A percentile compares a stretch with the other conserved stretches of the same genome.
These are phyloP conservation scores for Microctenopoma stevenorrisi DNA, from an alignment of 2,797 vertebrate species.

Conservation along the genomic window DNA sequence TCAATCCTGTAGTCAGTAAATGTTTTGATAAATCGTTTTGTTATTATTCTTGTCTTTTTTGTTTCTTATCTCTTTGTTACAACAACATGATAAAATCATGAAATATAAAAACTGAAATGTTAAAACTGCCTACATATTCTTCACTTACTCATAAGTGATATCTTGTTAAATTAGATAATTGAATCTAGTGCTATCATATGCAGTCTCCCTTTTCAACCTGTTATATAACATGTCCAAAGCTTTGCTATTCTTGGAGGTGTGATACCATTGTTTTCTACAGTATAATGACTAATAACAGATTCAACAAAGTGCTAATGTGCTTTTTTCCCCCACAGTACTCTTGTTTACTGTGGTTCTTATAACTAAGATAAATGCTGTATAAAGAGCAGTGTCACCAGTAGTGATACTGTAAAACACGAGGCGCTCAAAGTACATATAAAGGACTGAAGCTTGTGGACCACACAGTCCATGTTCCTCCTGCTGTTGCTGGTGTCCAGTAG, in stretches of 20 bases:
- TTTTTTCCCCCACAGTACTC: not conserved
- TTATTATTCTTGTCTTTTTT: too few relatives aligned
- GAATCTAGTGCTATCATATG: not conserved
- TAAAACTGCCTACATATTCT: not conserved
- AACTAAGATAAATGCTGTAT: not conserved
- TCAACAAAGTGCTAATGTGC: conserved; percentile 10
- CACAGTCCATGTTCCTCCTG: conserved; percentile 7
- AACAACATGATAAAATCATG: not conserved
- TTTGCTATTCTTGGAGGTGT: conserved; percentile 2
- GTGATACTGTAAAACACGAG: not conserved
- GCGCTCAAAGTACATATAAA: not conserved
- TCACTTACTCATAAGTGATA: not conserved
- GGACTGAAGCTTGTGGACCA: conserved; percentile 1
- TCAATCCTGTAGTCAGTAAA: too few relatives aligned
- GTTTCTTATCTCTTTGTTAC: not conserved
- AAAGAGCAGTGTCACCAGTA: too few relatives aligned
- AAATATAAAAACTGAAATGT: not conserved
- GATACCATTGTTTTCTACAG: conserved; percentile 20
- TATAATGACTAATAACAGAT: not conserved
- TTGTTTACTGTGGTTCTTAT: not conserved
- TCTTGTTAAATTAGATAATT: not conserved
- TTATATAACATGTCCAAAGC: conserved; percentile 15
- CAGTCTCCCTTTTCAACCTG: not conserved
- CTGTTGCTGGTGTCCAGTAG: conserved; percentile 34
- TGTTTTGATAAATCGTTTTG: too few relatives aligned